Conservation (phyloP, 2,797 vertebrate genomes). For the Muscicapa striata region DNA sequence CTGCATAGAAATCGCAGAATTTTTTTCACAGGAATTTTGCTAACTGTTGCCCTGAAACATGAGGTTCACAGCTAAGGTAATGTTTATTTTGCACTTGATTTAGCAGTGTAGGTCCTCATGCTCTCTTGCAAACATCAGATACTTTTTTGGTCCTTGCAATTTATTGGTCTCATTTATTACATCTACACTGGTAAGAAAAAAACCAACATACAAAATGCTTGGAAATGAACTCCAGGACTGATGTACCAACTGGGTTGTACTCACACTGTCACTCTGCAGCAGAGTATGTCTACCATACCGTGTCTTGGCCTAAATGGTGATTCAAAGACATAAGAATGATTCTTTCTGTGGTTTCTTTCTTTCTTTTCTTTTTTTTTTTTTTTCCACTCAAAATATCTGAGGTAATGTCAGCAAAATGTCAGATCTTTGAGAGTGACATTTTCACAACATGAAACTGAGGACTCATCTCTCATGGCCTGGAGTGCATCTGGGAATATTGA, state of each 20-base stretch:
- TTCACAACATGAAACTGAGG: not conserved
- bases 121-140: not conserved
- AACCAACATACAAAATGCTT: too few relatives aligned
- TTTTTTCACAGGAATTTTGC: not conserved
- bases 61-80: not conserved
- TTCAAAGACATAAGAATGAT: not conserved
- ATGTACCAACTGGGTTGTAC: not conserved
- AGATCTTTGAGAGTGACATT: not conserved
- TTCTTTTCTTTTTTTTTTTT: too few relatives aligned
- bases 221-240: not conserved
- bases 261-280: not conserved
- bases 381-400: not conserved
- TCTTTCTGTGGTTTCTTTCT: not conserved
- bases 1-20: not conserved
- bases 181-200: not conserved
- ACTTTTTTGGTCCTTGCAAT: not conserved
- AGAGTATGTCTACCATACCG: rapidly evolving
- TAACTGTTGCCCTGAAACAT: not conserved
- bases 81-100: not conserved
- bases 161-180: not conserved
- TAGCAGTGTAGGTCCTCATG: not conserved
- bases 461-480: not conserved
- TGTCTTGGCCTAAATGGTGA: not conserved
- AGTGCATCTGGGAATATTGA: not conserved
- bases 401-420: not conserved